These are phyloP conservation scores for Bathynomus jamesi DNA, from an alignment of 1,140 invertebrate genomes.

Conservation along the genomic window DNA sequence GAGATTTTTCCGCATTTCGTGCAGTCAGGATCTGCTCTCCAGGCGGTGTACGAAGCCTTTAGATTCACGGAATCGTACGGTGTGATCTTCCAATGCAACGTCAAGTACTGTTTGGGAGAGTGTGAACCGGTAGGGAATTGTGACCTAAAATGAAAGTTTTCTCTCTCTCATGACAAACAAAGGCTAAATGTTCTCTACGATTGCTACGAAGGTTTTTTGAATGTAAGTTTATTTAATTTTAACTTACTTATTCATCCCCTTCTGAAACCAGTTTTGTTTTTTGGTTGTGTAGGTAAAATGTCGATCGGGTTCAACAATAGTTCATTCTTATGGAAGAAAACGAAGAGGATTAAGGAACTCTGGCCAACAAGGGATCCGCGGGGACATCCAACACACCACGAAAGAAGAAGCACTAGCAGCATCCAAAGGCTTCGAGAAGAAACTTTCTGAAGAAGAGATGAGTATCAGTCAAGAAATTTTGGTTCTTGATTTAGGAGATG, in stretches of 20 bases:
- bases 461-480: constrained; percentile 88
- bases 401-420: constrained; percentile 35
- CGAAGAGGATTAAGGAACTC: constrained; percentile 55
- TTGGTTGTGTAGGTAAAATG: constrained; percentile 41
- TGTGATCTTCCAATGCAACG: constrained; percentile 94
- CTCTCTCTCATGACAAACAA: no score
- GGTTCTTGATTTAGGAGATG: constrained; percentile 81
- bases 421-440: neutral
- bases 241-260: no score
- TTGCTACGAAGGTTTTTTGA: no score
- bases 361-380: constrained; percentile 42
- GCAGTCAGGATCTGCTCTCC: constrained; percentile 73
- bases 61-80: constrained; percentile 92
- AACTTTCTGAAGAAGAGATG: constrained; percentile 53
- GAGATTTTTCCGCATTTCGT: constrained; percentile 86
- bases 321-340: constrained; percentile 81
- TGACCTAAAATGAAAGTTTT: no score
- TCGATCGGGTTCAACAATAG: constrained; percentile 64
- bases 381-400: constrained; percentile 49
- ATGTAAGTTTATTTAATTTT: no score
- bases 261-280: constrained; percentile 75
- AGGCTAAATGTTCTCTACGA: no score
- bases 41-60: constrained; percentile 88
- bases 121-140: constrained; percentile 74
- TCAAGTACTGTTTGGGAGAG: constrained; percentile 89